Evolutionary conservation across 2,113 vertebrate genomes (phyloP).

Genomic region (Stigmatopora argus): DNA sequence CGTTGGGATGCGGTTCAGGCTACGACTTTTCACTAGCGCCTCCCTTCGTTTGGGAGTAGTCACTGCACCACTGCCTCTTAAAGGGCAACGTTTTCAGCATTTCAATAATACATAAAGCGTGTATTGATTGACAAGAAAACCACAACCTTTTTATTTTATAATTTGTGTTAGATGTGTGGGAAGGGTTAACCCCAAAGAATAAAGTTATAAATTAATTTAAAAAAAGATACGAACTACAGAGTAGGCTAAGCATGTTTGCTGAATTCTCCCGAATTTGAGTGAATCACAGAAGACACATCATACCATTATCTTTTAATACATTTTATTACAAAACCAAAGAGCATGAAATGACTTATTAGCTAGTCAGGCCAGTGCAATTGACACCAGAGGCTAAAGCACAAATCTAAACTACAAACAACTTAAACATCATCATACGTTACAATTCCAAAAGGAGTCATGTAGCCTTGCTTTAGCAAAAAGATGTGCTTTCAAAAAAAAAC

Average conservation of each 20-base stretch:
- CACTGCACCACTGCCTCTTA: not conserved
- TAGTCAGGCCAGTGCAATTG: constrained; percentile 44
- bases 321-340: constrained; percentile 66
- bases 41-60: constrained; percentile 41
- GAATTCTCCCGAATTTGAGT: too few species aligned
- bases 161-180: too few species aligned
- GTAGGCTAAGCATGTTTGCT: too few species aligned
- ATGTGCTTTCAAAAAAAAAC: constrained; percentile 3
- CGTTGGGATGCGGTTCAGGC: constrained; percentile 11
- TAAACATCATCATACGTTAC: constrained; percentile 32
- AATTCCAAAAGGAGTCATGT: constrained; percentile 10
- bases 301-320: constrained; percentile 1
- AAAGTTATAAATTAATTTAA: too few species aligned
- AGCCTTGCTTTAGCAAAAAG: not conserved
- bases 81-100: too few species aligned
- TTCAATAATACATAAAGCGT: too few species aligned
- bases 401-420: constrained; percentile 39
- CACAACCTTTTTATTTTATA: too few species aligned
- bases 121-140: too few species aligned
- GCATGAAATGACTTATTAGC: constrained; percentile 33
- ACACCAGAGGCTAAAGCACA: constrained; percentile 24
- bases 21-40: not conserved
- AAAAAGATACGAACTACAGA: too few species aligned
- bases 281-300: constrained; percentile 8
- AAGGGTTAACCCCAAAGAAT: too few species aligned